These are phyloP conservation scores for Drepanosiphum platanoidis DNA, from an alignment of 2,888 invertebrate species.

Conservation along the genomic window DNA sequence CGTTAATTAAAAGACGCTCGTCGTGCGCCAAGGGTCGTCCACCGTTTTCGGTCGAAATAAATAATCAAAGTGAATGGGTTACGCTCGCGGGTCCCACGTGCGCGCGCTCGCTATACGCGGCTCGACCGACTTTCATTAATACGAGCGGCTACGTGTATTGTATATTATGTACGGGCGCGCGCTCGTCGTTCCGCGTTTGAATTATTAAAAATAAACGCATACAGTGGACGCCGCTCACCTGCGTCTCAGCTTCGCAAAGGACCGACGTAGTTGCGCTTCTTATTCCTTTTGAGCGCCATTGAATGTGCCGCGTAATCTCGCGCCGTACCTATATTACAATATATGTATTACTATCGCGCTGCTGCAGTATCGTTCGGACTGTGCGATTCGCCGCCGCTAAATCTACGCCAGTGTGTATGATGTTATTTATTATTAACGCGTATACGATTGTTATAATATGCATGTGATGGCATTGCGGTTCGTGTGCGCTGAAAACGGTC, in stretches of 20 bases:
- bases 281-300: conserved; percentile 33
- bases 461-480: background rate
- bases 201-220: conserved; percentile 44
- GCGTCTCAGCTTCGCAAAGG: conserved; percentile 14
- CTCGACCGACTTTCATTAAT: conserved; percentile 37
- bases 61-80: conserved; percentile 49
- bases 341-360: background rate
- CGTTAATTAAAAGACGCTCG: conserved; percentile 52
- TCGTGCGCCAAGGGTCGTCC: background rate
- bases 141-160: background rate
- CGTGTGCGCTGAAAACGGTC: background rate
- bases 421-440: background rate
- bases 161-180: background rate
- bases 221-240: background rate
- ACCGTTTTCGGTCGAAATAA: conserved; percentile 24
- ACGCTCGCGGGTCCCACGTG: background rate
- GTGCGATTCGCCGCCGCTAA: background rate
- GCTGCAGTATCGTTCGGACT: background rate
- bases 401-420: background rate
- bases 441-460: background rate
- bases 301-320: background rate
- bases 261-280: background rate
- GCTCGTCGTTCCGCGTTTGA: conserved; percentile 7
- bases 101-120: background rate
- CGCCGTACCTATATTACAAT: background rate